Evolutionary conservation across 2,888 invertebrate species (phyloP), one percentile per base, ranked within the genome.

Genomic region (Clanis bilineata): DNA sequence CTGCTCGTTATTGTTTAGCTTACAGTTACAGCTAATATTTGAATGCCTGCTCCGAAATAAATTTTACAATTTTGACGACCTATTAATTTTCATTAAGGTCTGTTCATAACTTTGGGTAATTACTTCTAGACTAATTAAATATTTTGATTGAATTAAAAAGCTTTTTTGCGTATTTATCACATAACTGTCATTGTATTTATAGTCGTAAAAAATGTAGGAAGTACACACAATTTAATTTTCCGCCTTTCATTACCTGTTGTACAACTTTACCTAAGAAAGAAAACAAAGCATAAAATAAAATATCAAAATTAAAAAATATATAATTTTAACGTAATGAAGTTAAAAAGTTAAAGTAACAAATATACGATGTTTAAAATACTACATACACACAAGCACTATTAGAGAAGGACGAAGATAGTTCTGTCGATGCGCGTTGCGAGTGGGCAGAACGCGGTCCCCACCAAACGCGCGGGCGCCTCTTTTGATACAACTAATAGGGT

Each of bases 371-470:
- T 47, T 22, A 38, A 43, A 41, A 58, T 43, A 62, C 64, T 61
- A 67, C 71, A 76, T 76, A 62, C 75, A 51, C 72, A 62, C 61
- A 64, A 70, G 74, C 71, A 76, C 74, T 71, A 82, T 69, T 67
- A 80, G 85, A 92, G 66, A 70, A 84, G 83, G 91, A 91, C 77
- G 70, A 58, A 51, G 73, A 80, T 86, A 86, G 75, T 80, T 89
- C 77, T 79, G 77, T 78, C 69, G 68, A 65, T 76, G 56, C 73
- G 62, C 64, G 64, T 66, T 63, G 76, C 72, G 72, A 82, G 84
- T 88, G 90, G 91, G 90, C 87, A 72, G 91, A 88, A 73, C 90
- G 79, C 77, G 71, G 71, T 77, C 86, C 82, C 88, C 86, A 76
- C 87, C 83, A 83, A 61, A 69, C 76, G 82, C 89, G 87, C 84